Conservation (phyloP, 2,113 vertebrate genomes). For the Theristicus caerulescens region DNA sequence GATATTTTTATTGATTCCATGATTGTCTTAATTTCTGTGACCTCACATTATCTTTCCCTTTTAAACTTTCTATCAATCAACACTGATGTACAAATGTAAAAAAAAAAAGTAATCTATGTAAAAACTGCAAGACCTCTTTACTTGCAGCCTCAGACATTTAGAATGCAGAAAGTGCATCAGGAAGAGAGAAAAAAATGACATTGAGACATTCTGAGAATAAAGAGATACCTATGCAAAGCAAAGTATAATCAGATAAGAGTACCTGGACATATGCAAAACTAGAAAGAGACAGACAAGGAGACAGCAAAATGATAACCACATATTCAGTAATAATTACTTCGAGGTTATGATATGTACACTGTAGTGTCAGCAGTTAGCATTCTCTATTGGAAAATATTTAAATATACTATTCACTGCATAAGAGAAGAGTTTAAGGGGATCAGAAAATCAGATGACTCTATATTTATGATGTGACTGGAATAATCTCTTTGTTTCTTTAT, state of each 20-base stretch:
- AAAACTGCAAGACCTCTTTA: neutral
- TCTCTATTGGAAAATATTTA: neutral
- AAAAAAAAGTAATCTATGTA: neutral
- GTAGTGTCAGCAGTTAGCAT: neutral
- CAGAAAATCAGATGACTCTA: neutral
- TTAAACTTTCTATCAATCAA: neutral
- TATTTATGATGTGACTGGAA: neutral
- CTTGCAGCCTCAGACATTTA: neutral
- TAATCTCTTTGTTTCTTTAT: neutral
- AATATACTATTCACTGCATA: neutral
- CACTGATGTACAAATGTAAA: neutral
- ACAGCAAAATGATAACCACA: neutral
- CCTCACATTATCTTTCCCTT: neutral
- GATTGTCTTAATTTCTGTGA: neutral
- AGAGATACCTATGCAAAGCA: neutral
- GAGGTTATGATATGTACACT: neutral
- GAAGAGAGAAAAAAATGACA: neutral
- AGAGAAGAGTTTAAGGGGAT: neutral
- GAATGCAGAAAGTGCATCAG: neutral
- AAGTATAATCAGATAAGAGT: neutral
- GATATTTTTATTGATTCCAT: neutral
- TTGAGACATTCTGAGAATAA: neutral
- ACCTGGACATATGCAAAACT: neutral
- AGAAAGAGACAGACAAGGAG: neutral
- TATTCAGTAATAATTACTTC: neutral